Evolutionary conservation across 2,888 invertebrate species (phyloP), one percentile per base, ranked within the genome.

Genomic region (Argyra leucocephala): DNA sequence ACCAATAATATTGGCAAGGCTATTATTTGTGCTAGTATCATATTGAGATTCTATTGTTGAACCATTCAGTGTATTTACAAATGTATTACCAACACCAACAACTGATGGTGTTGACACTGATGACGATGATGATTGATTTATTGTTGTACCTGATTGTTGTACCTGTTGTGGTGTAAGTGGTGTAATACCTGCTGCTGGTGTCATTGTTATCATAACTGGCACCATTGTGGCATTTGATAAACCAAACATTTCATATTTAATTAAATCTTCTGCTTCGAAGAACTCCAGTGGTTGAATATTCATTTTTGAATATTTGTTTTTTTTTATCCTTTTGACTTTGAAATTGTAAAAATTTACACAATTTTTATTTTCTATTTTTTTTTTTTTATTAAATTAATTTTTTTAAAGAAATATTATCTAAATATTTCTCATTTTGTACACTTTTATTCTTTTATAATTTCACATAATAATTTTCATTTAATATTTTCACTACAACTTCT

Each of bases 121-220:
- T 69, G 66, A 62, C 68, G 67, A 65, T 69, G 66, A 62, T 69
- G 67, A 65, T 68, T 69, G 65, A 68, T 36, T 22, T 66, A 66
- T 6, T 66, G 66, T 59, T 68, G 67, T 66, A 69, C 65, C 65
- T 65, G 67, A 62, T 69, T 66, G 31, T 69, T 66, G 31, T 62
- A 22, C 24, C 62, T 22, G 63, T 65, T 57, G 64, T 26, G 15
- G 65, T 15, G 23, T 61, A 9, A 26, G 59, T 65, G 22, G 67
- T 67, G 1, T 68, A 18, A 78, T 71, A 62, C 76, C 69, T 26
- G 64, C 15, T 59, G 57, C 63, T 60, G 77, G 72, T 62, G 79
- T 75, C 61, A 79, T 78, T 70, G 79, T 77, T 63, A 78, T 74
- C 78, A 78, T 77, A 58, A 78, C 76, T 64, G 78, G 78, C 69